Base-by-base conservation (phyloP, 1,140 invertebrate genomes). In the Andrena cerasifolii region DNA sequence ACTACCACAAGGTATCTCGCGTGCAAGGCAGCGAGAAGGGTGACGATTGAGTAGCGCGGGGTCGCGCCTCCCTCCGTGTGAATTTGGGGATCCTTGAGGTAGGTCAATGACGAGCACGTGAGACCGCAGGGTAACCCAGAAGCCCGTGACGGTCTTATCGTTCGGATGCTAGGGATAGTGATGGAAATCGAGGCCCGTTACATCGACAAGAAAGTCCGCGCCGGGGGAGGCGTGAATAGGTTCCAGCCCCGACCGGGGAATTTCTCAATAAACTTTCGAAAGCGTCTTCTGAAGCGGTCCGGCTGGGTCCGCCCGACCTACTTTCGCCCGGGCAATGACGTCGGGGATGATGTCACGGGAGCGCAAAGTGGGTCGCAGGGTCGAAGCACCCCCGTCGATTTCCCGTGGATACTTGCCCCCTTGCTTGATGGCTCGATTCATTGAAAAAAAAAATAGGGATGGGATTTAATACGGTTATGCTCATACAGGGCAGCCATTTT, bases 271-370 rank as follows among this genome's bases (percentile, higher is more conserved):
- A 87, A 89, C 80, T 83, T 78, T 78, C 71, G 81, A 72, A 86
- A 67, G 78, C 78, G 79, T 76, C 65, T 85, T 85, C 66, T 85
- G 62, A 82, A 81, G 83, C 67, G 84, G 62, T 76, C 73, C 78
- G 82, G 78, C 84, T 82, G 78, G 83, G 79, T 88, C 66, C 68
- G 85, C 51, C 59, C 76, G 89, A 90, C 89, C 89, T 82, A 89
- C 78, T 87, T 90, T 88, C 66, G 80, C 88, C 88, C 87, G 89
- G 89, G 89, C 89, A 90, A 89, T 90, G 89, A 90, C 88, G 89
- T 90, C 79, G 86, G 65, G n/a, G 33, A 80, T 90, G 89, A 90
- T 88, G 88, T 90, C 88, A 90, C 74, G 45, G 81, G 80, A 80
- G 49, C 66, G 68, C 28, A 79, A 90, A 89, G 63, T 89, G 28